Percentiles rank a stretch among this genome's conserved stretches.
These are phyloP conservation scores for Drosophila grimshawi DNA, from an alignment of 1,140 invertebrate species.

Conservation along the genomic window DNA sequence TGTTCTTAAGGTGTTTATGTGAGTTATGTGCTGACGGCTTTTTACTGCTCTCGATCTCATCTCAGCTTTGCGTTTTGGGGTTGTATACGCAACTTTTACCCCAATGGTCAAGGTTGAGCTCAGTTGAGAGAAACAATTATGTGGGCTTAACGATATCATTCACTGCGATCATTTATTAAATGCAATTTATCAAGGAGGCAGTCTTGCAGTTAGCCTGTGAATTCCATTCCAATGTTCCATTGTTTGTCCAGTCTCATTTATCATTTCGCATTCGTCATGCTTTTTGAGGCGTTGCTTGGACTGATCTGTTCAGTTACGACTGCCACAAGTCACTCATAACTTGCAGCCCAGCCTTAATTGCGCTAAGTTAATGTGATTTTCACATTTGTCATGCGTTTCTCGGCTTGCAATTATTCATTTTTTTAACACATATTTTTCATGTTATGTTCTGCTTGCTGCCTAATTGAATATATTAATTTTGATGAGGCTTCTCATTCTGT, in stretches of 20 bases:
- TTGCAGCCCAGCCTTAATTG: slow-evolving; percentile 33
- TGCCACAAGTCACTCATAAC: slow-evolving; percentile 51
- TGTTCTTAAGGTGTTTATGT: slow-evolving; percentile 66
- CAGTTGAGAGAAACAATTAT: not conserved
- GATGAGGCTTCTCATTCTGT: slow-evolving; percentile 23
- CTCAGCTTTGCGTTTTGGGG: slow-evolving; percentile 44
- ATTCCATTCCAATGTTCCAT: slow-evolving; percentile 31
- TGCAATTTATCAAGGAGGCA: slow-evolving; percentile 27
- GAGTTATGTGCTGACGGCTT: slow-evolving; percentile 67
- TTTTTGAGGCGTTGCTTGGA: slow-evolving; percentile 43
- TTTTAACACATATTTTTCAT: slow-evolving; percentile 58
- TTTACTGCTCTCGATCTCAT: slow-evolving; percentile 15
- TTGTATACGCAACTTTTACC: slow-evolving; percentile 49
- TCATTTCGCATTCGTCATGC: slow-evolving; percentile 52
- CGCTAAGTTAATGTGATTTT: slow-evolving; percentile 45
- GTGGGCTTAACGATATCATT: slow-evolving; percentile 20
- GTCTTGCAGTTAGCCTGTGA: slow-evolving; percentile 25
- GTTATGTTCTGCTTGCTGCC: slow-evolving; percentile 53
- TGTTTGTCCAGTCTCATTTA: slow-evolving; percentile 47
- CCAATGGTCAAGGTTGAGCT: slow-evolving; percentile 8
- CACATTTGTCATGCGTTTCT: slow-evolving; percentile 60
- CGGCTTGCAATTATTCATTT: slow-evolving; percentile 48
- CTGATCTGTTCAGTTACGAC: slow-evolving; percentile 46
- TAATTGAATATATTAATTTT: slow-evolving; percentile 50
- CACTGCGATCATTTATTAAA: slow-evolving; percentile 49